These are phyloP conservation scores for Phyllopteryx taeniolatus DNA, from an alignment of 2,113 vertebrate species.

Conservation along the genomic window DNA sequence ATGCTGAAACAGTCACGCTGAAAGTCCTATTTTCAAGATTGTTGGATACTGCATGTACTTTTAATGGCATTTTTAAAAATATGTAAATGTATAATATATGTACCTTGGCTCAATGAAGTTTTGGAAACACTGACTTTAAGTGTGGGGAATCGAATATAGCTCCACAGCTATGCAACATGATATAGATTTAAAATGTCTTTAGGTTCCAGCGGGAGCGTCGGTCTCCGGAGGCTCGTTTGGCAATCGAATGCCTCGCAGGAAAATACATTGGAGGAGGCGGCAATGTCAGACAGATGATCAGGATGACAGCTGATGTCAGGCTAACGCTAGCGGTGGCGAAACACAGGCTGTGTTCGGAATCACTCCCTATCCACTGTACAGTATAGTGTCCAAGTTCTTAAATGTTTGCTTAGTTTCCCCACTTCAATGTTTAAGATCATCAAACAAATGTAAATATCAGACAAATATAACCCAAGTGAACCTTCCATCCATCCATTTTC, in stretches of 20 bases:
- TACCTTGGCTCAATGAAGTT: too few relatives aligned
- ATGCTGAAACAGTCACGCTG: too few relatives aligned
- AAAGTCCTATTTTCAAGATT: too few relatives aligned
- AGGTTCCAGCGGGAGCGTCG: background rate
- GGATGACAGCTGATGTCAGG: background rate
- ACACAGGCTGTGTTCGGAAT: background rate
- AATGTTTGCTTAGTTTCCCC: too few relatives aligned
- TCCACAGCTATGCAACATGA: background rate
- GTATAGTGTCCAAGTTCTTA: background rate
- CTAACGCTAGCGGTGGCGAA: background rate
- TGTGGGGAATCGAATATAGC: background rate
- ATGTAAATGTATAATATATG: too few relatives aligned
- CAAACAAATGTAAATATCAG: too few relatives aligned
- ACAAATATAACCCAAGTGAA: too few relatives aligned
- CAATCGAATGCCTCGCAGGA: background rate
- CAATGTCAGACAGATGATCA: background rate
- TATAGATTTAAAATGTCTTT: background rate
- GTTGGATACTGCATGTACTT: too few relatives aligned
- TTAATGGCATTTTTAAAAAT: too few relatives aligned
- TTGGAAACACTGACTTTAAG: background rate
- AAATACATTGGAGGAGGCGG: background rate
- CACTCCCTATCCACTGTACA: background rate
- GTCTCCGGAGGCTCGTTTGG: background rate
- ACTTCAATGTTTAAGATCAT: too few relatives aligned
- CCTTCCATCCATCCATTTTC: too few relatives aligned